Conservation (phyloP, 2,113 vertebrate species). For the Clarias magur region DNA sequence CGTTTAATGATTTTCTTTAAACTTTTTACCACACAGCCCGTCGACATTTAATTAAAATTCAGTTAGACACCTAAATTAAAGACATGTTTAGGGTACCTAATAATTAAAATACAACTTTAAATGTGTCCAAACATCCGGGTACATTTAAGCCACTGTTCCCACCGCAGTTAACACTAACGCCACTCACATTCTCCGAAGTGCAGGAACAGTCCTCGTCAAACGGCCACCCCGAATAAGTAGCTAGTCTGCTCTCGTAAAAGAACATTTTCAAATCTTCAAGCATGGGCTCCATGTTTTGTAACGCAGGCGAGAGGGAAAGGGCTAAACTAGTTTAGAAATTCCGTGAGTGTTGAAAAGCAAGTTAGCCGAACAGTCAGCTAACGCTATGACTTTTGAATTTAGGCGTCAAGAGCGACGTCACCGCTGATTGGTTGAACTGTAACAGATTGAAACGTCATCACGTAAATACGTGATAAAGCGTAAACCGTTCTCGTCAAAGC, state of each 20-base stretch:
- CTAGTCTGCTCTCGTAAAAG: conserved; percentile 73
- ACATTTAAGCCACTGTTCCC: not conserved
- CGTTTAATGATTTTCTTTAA: not conserved
- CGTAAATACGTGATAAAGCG: not conserved
- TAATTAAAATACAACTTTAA: not conserved
- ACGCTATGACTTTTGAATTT: conserved; percentile 26
- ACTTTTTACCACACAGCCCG: not conserved
- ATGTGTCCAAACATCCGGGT: not conserved
- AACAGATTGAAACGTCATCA: conserved; percentile 6
- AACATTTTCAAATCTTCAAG: conserved; percentile 72
- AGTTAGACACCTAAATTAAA: not conserved
- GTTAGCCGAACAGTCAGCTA: not conserved
- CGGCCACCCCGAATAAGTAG: conserved; percentile 87
- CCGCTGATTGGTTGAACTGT: conserved; percentile 17
- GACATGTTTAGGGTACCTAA: too few species aligned
- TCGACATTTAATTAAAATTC: not conserved
- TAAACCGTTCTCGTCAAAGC: not conserved
- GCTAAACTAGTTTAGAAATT: not conserved
- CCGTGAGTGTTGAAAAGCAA: not conserved
- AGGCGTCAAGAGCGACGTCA: not conserved
- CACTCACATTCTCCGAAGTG: conserved; percentile 70
- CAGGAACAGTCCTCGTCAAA: conserved; percentile 86
- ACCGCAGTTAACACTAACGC: not conserved
- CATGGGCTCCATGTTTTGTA: conserved; percentile 55
- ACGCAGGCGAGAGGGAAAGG: not conserved